phyloP scores from a whole-genome alignment of 2,797 vertebrate genomes.

The Gallinago stenura region DNA sequence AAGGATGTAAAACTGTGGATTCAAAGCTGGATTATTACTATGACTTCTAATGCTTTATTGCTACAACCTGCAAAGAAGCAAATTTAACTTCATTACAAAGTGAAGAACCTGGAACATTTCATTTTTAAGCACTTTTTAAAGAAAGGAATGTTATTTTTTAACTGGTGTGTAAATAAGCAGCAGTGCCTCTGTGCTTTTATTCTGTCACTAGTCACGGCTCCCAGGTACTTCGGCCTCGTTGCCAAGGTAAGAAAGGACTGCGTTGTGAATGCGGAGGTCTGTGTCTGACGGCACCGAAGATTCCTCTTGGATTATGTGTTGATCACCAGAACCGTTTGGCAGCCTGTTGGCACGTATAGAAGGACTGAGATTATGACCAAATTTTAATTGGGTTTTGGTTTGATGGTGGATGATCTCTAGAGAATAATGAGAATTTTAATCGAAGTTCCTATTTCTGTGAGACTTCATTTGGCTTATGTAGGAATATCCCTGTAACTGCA shows the following conservation, averaged over 20 bases:
- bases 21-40: constrained; percentile 91
- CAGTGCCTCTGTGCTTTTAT: neutral
- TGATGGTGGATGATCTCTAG: neutral
- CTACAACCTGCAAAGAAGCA: neutral
- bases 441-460: neutral
- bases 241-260: neutral
- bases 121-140: neutral
- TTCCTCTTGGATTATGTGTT: constrained; percentile 22
- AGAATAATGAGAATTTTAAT: neutral
- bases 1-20: constrained; percentile 94
- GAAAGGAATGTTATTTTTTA: neutral
- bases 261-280: neutral
- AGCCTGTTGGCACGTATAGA: neutral
- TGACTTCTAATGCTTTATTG: constrained; percentile 57
- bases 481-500: neutral
- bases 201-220: neutral
- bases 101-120: neutral
- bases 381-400: neutral
- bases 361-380: neutral
- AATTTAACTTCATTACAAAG: constrained; percentile 18
- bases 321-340: fast-evolving
- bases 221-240: neutral
- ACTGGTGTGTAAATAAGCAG: neutral
- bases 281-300: neutral
- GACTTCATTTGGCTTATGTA: neutral